Percentiles rank a stretch among this genome's conserved stretches.
Evolutionary conservation across 2,797 vertebrate genomes (phyloP).

Genomic region (Glossophaga mutica): DNA sequence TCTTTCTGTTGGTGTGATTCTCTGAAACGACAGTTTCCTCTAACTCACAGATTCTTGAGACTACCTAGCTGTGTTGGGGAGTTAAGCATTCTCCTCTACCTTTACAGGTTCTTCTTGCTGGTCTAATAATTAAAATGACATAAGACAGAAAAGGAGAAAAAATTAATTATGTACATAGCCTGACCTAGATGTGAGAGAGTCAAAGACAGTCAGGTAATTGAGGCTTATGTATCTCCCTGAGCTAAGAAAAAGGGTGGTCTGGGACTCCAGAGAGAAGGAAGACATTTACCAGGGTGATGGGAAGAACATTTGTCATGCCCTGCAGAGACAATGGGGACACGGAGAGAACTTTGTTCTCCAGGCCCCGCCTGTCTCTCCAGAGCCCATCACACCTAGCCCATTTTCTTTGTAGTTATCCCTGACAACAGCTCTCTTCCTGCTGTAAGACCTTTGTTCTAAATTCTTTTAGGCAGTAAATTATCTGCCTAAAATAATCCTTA

Average conservation of each 20-base stretch:
- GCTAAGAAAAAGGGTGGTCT: background rate
- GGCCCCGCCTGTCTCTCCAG: background rate
- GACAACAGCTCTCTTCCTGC: background rate
- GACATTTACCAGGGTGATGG: background rate
- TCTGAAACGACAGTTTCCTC: background rate
- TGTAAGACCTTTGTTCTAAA: background rate
- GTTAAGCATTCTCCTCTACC: background rate
- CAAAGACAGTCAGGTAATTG: background rate
- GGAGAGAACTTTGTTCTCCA: background rate
- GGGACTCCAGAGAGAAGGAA: background rate
- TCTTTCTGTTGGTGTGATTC: background rate
- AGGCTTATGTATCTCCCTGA: background rate
- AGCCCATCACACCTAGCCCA: background rate
- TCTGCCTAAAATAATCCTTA: background rate
- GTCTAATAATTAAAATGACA: background rate
- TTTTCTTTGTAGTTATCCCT: background rate
- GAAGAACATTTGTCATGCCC: background rate
- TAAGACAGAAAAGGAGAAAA: background rate
- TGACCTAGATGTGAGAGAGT: background rate
- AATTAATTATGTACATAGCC: background rate
- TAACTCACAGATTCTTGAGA: background rate
- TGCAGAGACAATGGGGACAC: background rate
- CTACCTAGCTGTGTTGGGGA: background rate
- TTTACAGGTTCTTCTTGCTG: background rate
- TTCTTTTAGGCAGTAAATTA: background rate